Evolutionary conservation across 2,797 vertebrate species (phyloP).

Genomic region (Macropodus opercularis): DNA sequence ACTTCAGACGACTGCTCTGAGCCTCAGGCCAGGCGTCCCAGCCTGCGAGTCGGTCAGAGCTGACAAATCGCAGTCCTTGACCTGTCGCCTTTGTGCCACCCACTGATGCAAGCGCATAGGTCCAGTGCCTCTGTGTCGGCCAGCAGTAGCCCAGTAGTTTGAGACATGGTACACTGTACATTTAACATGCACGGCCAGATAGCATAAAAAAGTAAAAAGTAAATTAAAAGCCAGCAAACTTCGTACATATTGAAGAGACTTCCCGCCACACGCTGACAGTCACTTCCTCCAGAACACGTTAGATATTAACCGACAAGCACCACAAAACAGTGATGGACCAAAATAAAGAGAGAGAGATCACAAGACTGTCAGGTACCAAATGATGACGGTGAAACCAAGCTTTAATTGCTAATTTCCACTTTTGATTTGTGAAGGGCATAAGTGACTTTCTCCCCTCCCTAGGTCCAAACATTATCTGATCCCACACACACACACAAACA

Average conservation of each 20-base stretch:
- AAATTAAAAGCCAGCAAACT: constrained; percentile 57
- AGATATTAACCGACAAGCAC: constrained; percentile 66
- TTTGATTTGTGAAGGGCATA: constrained; percentile 44
- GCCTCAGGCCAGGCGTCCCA: constrained; percentile 36
- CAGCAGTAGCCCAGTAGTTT: constrained; percentile 68
- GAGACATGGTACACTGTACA: constrained; percentile 79
- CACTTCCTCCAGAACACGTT: constrained; percentile 56
- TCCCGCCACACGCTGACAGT: constrained; percentile 16
- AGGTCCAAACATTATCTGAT: constrained; percentile 52
- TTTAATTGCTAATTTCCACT: constrained; percentile 35
- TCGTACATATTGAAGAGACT: constrained; percentile 22
- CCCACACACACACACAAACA: constrained; percentile 16
- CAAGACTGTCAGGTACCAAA: constrained; percentile 37
- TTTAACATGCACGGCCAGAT: constrained; percentile 79
- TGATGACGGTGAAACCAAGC: constrained; percentile 46
- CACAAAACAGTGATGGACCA: constrained; percentile 62
- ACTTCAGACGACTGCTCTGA: constrained; percentile 38
- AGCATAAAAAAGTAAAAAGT: constrained; percentile 42
- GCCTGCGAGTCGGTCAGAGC: constrained; percentile 44
- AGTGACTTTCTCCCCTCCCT: constrained; percentile 38
- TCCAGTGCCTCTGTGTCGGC: constrained; percentile 56
- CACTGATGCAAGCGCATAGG: constrained; percentile 48
- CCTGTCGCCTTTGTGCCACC: constrained; percentile 42
- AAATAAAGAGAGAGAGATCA: constrained; percentile 8
- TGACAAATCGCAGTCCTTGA: constrained; percentile 53